Base-by-base conservation (phyloP, 2,888 invertebrate genomes). In the Cecidostiba fungosa region DNA sequence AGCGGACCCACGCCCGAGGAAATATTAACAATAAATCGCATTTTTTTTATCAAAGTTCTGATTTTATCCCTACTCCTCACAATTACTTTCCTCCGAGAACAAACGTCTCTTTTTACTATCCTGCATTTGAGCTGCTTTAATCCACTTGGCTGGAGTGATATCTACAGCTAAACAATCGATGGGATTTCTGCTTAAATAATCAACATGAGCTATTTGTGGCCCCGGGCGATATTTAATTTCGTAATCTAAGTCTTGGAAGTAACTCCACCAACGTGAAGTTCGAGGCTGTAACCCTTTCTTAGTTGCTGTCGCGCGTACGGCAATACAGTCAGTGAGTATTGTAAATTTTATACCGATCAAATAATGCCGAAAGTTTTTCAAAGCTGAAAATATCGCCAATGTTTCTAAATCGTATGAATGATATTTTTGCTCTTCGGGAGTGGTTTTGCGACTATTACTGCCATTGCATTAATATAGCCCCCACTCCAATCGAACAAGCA, bases 211-310 rank as follows among this genome's bases (percentile, higher is more conserved):
- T 23, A 72, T 43, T 73, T 87, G 87, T 0, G 79, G 10, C 6
- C 86, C 88, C 23, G 86, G 87, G 0, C 88, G 86, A 69, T 89
- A 87, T 0, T 86, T 85, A 1, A 88, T 81, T 6, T 86, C 87
- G 29, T 86, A 89, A 66, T 88, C 39, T 19, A 32, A 89, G 19
- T 88, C 88, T 19, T 88, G 88, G n/a, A 88, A 79, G 12, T 87
- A 87, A 0, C 87, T 86, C 87, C 88, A 88, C 90, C 90, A 91
- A 26, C 91, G 83, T 0, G 90, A 90, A 10, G 91, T 89, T 14
- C 90, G 79, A 0, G 90, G 89, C 66, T 88, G 23, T 1, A 82
- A 54, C 1, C 77, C 62, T n/a, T 39, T 77, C 26, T 76, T 70
- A 0, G 10, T 54, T 23, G 54, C 74, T 0, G 81, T 78, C 1